Base-by-base conservation (phyloP, 30 jellyfish, hydroid and myxozoan genomes). In the Turritopsis rubra region DNA sequence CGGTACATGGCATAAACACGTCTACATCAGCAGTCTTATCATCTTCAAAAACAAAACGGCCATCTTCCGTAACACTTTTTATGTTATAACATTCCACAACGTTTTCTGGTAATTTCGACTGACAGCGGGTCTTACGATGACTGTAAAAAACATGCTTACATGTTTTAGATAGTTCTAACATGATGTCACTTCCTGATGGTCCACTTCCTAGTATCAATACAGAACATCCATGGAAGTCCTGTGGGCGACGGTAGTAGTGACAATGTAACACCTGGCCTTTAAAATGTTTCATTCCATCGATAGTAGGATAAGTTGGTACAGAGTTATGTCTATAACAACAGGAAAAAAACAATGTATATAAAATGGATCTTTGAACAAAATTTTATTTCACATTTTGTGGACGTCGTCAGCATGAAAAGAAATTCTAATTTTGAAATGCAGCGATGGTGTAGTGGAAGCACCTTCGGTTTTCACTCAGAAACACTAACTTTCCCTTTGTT, bases 181-280 rank as follows among this genome's bases (percentile, higher is more conserved):
- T 85, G 77, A 91, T 91, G 65, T 91, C 97, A 76, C 89, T 73
- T 22, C 96, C 97, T 1, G 97, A 91, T n/a, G 97, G 84, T 41
- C 94, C 80, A 25, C 85, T 93, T 30, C 97, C 97, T 1, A 91
- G 85, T 0, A 91, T 85, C 72, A 86, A 52, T 8, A 83, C 89
- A 21, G 66, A 81, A 23, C 26, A 23, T 52, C 80, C 84, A 30
- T 52, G 26, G 75, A 81, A 91, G 23, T 94, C 86, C 19, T 86
- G 93, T 52, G 97, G 94, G 19, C 71, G 88, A 26, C 93, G 79
- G 88, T 91, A 87, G 85, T 81, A 91, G 26, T 83, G 93, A 70
- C 97, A 86, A 60, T 91, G 97, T 54, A 84, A 24, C 0, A 73
- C 79, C 8, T 30, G 65, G 18, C 97, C 97, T 29, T 80, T 54